Percentiles rank a stretch among this genome's conserved stretches.
phyloP scores from a whole-genome alignment of 2,797 vertebrate species.

The Simalia tracyae region DNA sequence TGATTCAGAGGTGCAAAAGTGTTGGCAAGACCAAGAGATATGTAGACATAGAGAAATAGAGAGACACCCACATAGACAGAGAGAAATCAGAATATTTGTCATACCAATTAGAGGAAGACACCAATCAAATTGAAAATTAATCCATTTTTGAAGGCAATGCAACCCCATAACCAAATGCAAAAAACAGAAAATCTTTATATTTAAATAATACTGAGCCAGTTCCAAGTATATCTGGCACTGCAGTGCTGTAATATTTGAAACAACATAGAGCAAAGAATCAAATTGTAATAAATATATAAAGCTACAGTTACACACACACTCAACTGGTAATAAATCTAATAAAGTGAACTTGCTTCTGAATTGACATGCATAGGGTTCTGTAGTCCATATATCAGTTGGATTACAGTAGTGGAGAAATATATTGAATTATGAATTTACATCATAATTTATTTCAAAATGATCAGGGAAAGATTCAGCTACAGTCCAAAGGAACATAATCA shows the following conservation, averaged over 20 bases:
- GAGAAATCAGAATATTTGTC: background rate
- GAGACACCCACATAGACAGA: background rate
- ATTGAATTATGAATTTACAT: background rate
- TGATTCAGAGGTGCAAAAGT: background rate
- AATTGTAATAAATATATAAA: background rate
- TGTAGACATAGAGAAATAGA: background rate
- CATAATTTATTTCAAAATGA: background rate
- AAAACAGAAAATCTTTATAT: background rate
- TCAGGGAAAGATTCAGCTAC: background rate
- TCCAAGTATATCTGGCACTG: background rate
- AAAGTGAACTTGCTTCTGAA: background rate
- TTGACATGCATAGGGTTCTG: background rate
- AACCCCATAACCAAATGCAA: background rate
- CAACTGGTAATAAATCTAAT: background rate
- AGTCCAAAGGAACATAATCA: background rate
- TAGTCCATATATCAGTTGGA: background rate
- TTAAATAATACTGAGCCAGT: background rate
- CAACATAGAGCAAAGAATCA: background rate
- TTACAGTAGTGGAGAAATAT: background rate
- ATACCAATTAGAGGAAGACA: background rate
- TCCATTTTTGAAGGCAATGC: background rate
- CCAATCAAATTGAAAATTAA: background rate
- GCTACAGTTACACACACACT: background rate
- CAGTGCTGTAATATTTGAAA: background rate
- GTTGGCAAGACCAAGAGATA: background rate